phyloP scores from a whole-genome alignment of 2,113 vertebrate genomes.

The Sorex fumeus region DNA sequence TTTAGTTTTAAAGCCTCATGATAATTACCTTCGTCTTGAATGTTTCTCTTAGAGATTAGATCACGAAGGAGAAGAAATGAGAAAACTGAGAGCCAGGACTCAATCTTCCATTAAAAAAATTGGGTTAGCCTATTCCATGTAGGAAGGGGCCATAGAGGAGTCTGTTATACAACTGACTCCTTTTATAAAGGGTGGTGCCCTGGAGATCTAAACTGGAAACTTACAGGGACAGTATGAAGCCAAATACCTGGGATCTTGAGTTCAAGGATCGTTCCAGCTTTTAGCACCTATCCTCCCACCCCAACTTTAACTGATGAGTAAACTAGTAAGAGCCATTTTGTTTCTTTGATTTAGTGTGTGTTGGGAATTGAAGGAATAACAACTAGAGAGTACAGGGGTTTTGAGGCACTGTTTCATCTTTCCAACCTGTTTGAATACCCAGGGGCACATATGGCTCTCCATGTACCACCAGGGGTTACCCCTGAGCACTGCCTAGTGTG shows the following conservation, averaged over 20 bases:
- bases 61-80: constrained; percentile 9
- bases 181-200: not conserved
- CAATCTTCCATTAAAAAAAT: constrained; percentile 40
- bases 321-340: constrained; percentile 47
- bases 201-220: constrained; percentile 33
- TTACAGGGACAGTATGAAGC: constrained; percentile 21
- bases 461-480: too few relatives aligned
- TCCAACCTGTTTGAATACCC: too few relatives aligned
- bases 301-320: not conserved
- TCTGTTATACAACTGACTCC: constrained; percentile 15
- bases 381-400: too few relatives aligned
- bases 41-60: constrained; percentile 52
- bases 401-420: too few relatives aligned
- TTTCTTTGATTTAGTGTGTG: constrained; percentile 16
- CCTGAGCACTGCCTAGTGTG: too few relatives aligned
- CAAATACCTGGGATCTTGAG: constrained; percentile 19
- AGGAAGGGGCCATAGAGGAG: constrained; percentile 28
- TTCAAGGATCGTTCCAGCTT: not conserved
- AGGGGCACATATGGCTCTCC: too few relatives aligned
- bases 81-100: constrained; percentile 52
- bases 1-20: constrained; percentile 29
- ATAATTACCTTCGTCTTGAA: constrained; percentile 53
- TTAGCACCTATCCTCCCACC: not conserved
- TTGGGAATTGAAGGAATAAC: not conserved
- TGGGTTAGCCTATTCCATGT: constrained; percentile 40